Base-by-base conservation (phyloP, 1,140 invertebrate species). In the Harpegnathos saltator region DNA sequence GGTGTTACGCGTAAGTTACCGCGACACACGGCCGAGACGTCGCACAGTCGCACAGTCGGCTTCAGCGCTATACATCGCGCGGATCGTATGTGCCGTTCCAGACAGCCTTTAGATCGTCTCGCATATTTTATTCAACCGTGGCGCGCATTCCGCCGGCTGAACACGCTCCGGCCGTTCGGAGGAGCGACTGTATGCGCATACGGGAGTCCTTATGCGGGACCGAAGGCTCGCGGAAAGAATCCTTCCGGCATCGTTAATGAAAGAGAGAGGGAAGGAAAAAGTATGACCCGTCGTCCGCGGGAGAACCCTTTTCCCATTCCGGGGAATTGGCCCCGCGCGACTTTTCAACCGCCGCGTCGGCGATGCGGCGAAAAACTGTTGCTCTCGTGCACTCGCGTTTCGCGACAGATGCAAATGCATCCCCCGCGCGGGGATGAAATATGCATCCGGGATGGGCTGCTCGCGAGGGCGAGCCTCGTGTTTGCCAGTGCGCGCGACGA, bases 41-140 rank as follows among this genome's bases (percentile, higher is more conserved):
- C n/a, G n/a, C n/a, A n/a, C n/a, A n/a, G n/a, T n/a, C 54, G 54
- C 33, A 71, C 75, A 65, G 33, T 71, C 33, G 52, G 52, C 65
- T 71, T 59, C 75, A 54, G 69, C 12, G 15, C n/a, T 65, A 11
- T 54, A 54, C 4, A 44, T 48, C 52, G 54, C 15, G n/a, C n/a
- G n/a, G n/a, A 52, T 50, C 19, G 38, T 68, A 68, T 68, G 26
- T 26, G 15, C 66, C 12, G 50, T 17, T 15, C 62, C 38, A 77
- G 61, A 83, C 73, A 74, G 24, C 62, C 26, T 78, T 78, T 65
- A 66, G 73, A 58, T 56, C 54, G 74, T 83, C 62, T 83, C 24
- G 22, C n/a, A 80, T 83, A 83, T 83, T 78, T 83, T 83, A 78
- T 83, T 83, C 82, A 78, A 9, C 12, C 33, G 17, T 1, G 26